A percentile compares a stretch with the other conserved stretches of the same genome.
phyloP scores from a whole-genome alignment of 2,888 invertebrate genomes.

The Thymelicus acteon region DNA sequence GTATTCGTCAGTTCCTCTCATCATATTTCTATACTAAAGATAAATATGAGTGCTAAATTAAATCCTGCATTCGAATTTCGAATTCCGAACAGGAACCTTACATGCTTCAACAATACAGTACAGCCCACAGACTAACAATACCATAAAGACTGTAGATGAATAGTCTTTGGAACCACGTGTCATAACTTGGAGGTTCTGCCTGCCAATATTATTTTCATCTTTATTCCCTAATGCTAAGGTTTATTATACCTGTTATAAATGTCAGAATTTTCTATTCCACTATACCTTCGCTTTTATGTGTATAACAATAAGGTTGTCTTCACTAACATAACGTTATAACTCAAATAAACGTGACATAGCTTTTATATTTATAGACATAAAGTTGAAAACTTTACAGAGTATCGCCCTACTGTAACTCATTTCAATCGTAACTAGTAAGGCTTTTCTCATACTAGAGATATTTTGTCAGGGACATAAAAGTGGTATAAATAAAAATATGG shows the following conservation, averaged over 20 bases:
- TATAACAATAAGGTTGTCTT: conserved; percentile 13
- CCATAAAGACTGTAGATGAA: conserved; percentile 67
- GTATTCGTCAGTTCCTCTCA: background rate
- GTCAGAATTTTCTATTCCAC: conserved; percentile 4
- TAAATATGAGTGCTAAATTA: conserved; percentile 5
- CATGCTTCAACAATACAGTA: conserved; percentile 35
- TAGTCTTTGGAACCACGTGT: conserved; percentile 43
- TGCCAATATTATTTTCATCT: background rate
- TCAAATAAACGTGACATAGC: conserved; percentile 9
- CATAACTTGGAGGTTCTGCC: conserved; percentile 24
- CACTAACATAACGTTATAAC: conserved; percentile 2
- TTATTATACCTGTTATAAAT: background rate
- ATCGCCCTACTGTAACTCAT: conserved; percentile 21
- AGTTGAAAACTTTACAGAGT: conserved; percentile 23
- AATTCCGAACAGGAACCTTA: conserved; percentile 36
- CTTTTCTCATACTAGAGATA: background rate
- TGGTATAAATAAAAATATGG: too few species aligned
- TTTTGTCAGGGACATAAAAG: too few species aligned
- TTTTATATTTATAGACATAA: conserved; percentile 24
- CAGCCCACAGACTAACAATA: conserved; percentile 57
- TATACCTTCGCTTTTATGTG: conserved; percentile 12
- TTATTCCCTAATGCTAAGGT: conserved; percentile 6
- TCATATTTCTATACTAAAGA: too few species aligned
- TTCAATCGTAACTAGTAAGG: background rate
- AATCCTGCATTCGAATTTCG: conserved; percentile 29